These are phyloP conservation scores for Unio pictorum DNA, from an alignment of 2,888 invertebrate species.

Conservation along the genomic window DNA sequence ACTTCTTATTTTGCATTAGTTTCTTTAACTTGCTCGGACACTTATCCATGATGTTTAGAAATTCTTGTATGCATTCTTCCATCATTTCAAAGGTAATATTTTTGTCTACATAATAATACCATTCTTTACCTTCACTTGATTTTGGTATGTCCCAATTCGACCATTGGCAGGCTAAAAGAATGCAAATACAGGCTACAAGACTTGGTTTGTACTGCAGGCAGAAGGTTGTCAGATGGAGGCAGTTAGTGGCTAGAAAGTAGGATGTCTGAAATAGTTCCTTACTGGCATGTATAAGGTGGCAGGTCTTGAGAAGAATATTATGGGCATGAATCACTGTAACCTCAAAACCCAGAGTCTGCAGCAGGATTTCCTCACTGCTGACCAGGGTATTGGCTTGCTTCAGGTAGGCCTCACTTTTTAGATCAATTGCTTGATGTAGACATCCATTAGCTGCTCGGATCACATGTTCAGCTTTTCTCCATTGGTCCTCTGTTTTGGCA, in stretches of 20 bases:
- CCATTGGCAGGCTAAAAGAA: conserved; percentile 98
- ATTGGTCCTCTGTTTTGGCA: conserved; percentile 99
- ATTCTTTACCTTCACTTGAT: conserved; percentile 92
- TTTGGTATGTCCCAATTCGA: conserved; percentile 97
- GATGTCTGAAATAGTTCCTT: conserved; percentile 98
- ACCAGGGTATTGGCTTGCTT: conserved; percentile 93
- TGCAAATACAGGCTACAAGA: conserved; percentile 97
- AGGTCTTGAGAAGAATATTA: conserved; percentile 88
- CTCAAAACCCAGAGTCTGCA: conserved; percentile 98
- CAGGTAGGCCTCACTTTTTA: conserved; percentile 82
- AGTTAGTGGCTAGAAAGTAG: conserved; percentile 99
- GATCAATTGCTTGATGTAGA: conserved; percentile 81
- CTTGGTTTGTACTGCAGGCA: conserved; percentile 96
- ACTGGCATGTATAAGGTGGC: conserved; percentile 89
- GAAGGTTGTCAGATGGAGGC: conserved; percentile 97
- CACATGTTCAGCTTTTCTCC: conserved; percentile 96
- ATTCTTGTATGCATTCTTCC: conserved; percentile 79
- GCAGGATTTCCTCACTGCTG: conserved; percentile 94
- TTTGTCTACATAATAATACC: conserved; percentile 95
- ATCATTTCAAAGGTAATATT: conserved; percentile 89
- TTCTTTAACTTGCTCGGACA: conserved; percentile 92
- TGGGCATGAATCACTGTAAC: conserved; percentile 99
- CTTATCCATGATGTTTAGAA: conserved; percentile 92
- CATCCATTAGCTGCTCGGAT: conserved; percentile 93
- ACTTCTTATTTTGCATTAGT: too few species aligned